Conservation (phyloP, 2,888 invertebrate species). For the Cylloceria caligata region DNA sequence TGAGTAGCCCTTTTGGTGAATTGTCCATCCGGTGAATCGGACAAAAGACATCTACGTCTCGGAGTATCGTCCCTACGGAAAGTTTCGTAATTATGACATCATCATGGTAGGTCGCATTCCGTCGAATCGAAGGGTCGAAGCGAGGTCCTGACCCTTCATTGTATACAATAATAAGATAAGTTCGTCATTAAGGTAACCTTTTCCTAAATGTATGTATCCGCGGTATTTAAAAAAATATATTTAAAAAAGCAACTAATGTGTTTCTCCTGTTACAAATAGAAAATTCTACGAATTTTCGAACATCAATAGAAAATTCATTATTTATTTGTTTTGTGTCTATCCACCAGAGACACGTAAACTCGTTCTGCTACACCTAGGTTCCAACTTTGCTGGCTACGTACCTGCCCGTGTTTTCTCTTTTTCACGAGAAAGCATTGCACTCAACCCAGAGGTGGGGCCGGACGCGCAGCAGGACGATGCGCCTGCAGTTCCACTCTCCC, state of each 20-base stretch:
- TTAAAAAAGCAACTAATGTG: neutral
- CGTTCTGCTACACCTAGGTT: conserved; percentile 27
- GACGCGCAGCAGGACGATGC: conserved; percentile 52
- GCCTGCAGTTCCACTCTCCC: conserved; percentile 54
- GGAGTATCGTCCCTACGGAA: too few species aligned
- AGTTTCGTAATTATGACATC: too few species aligned
- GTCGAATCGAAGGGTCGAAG: too few species aligned
- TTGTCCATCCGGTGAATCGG: too few species aligned
- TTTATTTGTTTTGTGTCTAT: neutral
- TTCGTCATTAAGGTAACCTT: too few species aligned
- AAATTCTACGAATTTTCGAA: neutral
- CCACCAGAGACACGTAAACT: neutral
- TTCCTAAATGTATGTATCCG: neutral
- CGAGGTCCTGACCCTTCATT: too few species aligned
- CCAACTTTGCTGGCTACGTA: conserved; percentile 69
- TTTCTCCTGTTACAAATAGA: neutral
- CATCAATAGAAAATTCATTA: neutral
- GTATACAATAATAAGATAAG: too few species aligned
- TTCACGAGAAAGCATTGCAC: conserved; percentile 58
- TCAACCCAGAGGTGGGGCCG: conserved; percentile 30
- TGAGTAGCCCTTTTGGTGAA: too few species aligned
- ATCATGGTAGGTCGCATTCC: too few species aligned
- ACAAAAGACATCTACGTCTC: too few species aligned
- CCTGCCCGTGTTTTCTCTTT: conserved; percentile 73
- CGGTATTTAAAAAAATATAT: neutral